These are phyloP conservation scores for Australoheros facetus DNA, from an alignment of 2,797 vertebrate genomes.

Conservation along the genomic window DNA sequence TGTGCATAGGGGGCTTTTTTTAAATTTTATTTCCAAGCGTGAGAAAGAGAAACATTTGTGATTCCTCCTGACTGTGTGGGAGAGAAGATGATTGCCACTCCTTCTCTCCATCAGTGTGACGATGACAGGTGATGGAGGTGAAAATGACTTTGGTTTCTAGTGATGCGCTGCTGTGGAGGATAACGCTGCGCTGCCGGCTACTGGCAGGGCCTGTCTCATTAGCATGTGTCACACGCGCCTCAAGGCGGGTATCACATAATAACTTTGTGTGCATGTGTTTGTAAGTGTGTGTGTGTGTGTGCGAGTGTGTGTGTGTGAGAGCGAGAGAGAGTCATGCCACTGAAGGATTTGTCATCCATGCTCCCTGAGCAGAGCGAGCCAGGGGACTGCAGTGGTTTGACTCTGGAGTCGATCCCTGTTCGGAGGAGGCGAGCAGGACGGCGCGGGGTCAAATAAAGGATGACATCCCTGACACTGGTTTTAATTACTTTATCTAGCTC, in stretches of 20 bases:
- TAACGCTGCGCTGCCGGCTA: constrained; percentile 62
- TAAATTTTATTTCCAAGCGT: neutral
- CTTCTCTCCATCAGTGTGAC: constrained; percentile 73
- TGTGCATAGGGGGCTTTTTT: constrained; percentile 12
- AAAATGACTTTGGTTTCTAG: constrained; percentile 80
- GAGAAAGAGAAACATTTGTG: constrained; percentile 48
- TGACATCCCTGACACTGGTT: constrained; percentile 64
- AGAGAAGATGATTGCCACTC: constrained; percentile 77
- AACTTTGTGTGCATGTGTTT: constrained; percentile 57
- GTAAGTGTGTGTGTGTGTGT: constrained; percentile 20
- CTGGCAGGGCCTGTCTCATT: constrained; percentile 76
- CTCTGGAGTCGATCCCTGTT: constrained; percentile 40
- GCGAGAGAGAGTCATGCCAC: constrained; percentile 4
- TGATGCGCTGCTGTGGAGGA: constrained; percentile 70
- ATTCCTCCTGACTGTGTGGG: constrained; percentile 66
- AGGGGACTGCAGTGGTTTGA: constrained; percentile 61
- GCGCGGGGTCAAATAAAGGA: constrained; percentile 65
- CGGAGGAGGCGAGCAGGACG: constrained; percentile 41
- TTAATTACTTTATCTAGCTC: constrained; percentile 70
- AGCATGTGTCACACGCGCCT: constrained; percentile 78
- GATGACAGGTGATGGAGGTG: constrained; percentile 81
- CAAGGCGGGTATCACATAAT: constrained; percentile 70
- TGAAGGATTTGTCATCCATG: constrained; percentile 64
- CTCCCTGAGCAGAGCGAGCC: constrained; percentile 53
- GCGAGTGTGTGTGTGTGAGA: neutral